Percentiles rank a stretch among this genome's conserved stretches.
phyloP scores from a whole-genome alignment of 2,888 invertebrate genomes.

The Gortyna flavago region DNA sequence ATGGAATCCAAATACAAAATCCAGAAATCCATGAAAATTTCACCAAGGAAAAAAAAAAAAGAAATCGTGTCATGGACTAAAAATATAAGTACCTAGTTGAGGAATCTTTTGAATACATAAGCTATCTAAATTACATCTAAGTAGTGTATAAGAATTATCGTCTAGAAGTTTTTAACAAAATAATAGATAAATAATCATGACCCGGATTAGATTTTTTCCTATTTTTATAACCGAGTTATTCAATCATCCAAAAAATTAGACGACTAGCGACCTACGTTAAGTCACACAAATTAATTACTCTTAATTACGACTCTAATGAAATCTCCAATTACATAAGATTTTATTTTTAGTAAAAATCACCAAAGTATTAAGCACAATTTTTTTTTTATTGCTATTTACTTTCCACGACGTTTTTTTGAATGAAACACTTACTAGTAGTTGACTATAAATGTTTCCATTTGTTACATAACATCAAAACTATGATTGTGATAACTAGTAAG shows the following conservation, averaged over 20 bases:
- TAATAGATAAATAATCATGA: constrained; percentile 20
- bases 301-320: constrained; percentile 40
- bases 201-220: constrained; percentile 22
- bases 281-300: constrained; percentile 4
- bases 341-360: constrained; percentile 5
- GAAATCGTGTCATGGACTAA: neutral
- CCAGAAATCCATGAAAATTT: no score
- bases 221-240: constrained; percentile 22
- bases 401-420: constrained; percentile 14
- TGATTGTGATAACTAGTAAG: constrained; percentile 40
- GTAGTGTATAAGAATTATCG: neutral
- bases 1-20: no score
- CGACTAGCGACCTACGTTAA: constrained; percentile 33
- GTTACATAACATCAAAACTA: constrained; percentile 52
- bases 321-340: constrained; percentile 38
- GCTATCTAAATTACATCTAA: no score
- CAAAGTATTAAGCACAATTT: constrained; percentile 3
- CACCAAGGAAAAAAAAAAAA: no score
- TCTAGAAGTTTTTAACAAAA: neutral
- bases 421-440: neutral
- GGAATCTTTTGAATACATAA: neutral
- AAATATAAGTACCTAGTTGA: neutral
- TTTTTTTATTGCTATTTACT: constrained; percentile 29
- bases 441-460: constrained; percentile 30
- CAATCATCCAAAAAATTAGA: constrained; percentile 45